Conservation (phyloP, 2,797 vertebrate species). For the Anas acuta region DNA sequence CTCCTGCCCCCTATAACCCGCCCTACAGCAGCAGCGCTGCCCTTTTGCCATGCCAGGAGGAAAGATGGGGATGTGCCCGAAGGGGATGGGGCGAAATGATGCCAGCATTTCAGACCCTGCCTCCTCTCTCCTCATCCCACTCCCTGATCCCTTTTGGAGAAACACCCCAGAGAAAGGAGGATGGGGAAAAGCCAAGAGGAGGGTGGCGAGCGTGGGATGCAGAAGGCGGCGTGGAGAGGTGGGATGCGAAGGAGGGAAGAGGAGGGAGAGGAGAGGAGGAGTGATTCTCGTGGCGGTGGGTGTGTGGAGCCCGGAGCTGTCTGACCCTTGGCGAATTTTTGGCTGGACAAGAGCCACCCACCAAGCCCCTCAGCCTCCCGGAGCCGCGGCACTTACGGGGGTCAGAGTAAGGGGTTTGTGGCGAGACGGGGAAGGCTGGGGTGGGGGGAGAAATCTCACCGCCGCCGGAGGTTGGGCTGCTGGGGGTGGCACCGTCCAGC, state of each 20-base stretch:
- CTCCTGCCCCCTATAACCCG: not conserved
- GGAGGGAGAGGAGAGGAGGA: not conserved
- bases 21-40: not conserved
- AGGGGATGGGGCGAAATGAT: not conserved
- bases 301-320: constrained; percentile 44
- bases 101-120: not conserved
- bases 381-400: constrained; percentile 81
- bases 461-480: constrained; percentile 84
- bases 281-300: not conserved
- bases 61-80: not conserved
- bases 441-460: constrained; percentile 91
- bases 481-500: constrained; percentile 84
- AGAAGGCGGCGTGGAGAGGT: not conserved
- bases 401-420: constrained; percentile 87
- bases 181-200: not conserved
- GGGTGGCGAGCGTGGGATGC: not conserved
- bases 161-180: not conserved
- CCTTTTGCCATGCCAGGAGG: not conserved
- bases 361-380: constrained; percentile 73
- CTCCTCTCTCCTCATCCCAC: not conserved
- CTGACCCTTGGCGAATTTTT: constrained; percentile 11
- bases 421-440: constrained; percentile 85
- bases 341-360: constrained; percentile 38
- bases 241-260: not conserved
- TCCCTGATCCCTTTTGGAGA: not conserved